Evolutionary conservation across 2,797 vertebrate genomes (phyloP).

Genomic region (Liasis olivaceus): DNA sequence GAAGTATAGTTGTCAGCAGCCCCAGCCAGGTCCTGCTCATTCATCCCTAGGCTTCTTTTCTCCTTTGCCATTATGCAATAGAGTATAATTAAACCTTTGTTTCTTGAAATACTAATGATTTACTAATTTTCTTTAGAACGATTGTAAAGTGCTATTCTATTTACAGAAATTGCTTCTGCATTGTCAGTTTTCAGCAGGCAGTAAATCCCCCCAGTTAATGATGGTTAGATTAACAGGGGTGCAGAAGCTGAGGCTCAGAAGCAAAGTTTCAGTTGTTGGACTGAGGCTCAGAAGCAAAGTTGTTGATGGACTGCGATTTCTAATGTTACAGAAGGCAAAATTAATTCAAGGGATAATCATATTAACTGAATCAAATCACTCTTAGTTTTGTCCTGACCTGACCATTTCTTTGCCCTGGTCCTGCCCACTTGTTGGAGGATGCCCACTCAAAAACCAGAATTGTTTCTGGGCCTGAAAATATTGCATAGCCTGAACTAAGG

Average conservation of each 20-base stretch:
- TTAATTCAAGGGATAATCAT: background rate
- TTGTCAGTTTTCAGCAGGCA: too few relatives aligned
- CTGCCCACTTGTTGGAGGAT: background rate
- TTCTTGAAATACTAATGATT: background rate
- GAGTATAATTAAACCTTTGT: background rate
- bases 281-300: too few relatives aligned
- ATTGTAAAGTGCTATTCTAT: background rate
- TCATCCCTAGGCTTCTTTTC: too few relatives aligned
- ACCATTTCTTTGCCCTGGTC: background rate
- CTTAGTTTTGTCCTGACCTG: background rate
- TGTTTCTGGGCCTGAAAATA: background rate
- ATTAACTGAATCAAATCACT: background rate
- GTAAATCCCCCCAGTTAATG: too few relatives aligned
- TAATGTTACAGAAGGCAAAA: too few relatives aligned
- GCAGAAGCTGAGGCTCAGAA: too few relatives aligned
- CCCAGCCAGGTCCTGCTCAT: background rate
- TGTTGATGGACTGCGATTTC: too few relatives aligned
- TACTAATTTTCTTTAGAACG: background rate
- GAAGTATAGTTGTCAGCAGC: too few relatives aligned
- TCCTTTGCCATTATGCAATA: background rate
- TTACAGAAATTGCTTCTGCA: background rate
- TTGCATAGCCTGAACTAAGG: background rate
- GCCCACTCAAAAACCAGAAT: background rate
- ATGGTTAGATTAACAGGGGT: too few relatives aligned
- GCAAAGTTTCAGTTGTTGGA: too few relatives aligned